Base-by-base conservation (phyloP, 53 echinoderm and acorn worm genomes). In the Arbacia lixula region DNA sequence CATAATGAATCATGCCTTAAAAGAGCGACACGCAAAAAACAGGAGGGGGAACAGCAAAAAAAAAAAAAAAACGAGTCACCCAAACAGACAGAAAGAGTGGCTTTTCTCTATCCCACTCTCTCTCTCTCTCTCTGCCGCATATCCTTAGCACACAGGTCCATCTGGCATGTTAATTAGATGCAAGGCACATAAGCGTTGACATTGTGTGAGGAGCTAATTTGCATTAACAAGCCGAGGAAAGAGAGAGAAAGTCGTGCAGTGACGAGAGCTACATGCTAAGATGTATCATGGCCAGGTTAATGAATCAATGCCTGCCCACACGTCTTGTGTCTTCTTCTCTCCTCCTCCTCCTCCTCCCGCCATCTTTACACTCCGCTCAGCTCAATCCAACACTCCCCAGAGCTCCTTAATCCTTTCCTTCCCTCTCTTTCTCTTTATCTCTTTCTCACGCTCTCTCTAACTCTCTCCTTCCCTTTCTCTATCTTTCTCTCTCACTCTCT, bases 151-250 rank as follows among this genome's bases (percentile, higher is more conserved):
- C n/a, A 34, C 55, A 29, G 2, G 74, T 60, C 78, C 57, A 60
- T 60, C 78, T 56, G 78, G 38, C 78, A 81, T 81, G 82, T 81
- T 81, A 81, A 81, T 81, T 81, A 81, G 82, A 81, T 81, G 82
- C 82, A 81, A 81, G 34, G 79, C 82, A 78, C 39, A 75, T 75
- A 78, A 78, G 79, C 79, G 46, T 63, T 81, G 82, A 81, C 82
- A 63, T 81, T 81, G 82, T 81, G 82, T 81, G 82, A 81, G 82
- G 62, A 63, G 64, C 82, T 81, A 81, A 81, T 81, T 81, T 81
- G 82, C 82, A 81, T 81, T 81, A 81, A 81, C 63, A 81, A 81
- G 65, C 64, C 82, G 17, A 64, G 32, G 82, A 81, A 64, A 46
- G 82, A 81, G 39, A 68, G 78, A 78, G 78, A 37, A 39, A 78